Conservation (phyloP, 2,797 vertebrate species). For the Lemur catta region DNA sequence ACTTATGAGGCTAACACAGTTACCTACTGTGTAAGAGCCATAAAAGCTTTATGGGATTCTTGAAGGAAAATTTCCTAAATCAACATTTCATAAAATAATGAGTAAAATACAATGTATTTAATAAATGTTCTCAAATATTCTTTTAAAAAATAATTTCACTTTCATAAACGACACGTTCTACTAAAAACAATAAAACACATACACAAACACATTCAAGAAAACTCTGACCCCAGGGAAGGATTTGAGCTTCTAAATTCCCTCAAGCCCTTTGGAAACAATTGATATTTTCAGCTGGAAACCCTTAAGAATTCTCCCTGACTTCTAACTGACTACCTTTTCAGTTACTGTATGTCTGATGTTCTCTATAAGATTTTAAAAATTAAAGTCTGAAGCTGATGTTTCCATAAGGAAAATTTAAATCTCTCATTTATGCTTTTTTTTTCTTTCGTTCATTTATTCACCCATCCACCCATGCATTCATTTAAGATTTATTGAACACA, state of each 20-base stretch:
- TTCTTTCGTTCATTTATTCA: neutral
- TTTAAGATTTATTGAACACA: neutral
- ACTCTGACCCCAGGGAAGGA: neutral
- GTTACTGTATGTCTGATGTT: neutral
- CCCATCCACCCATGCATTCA: neutral
- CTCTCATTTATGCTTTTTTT: neutral
- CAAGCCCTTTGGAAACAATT: neutral
- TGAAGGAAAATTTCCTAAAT: neutral
- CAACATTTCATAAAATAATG: neutral
- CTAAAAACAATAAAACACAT: neutral
- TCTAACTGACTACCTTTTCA: neutral
- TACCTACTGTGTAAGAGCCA: neutral
- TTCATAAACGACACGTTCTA: neutral
- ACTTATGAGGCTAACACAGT: neutral
- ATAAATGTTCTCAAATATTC: conserved; percentile 10
- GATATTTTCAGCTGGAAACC: neutral
- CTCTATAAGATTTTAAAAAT: neutral
- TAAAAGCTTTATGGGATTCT: neutral
- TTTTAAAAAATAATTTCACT: conserved; percentile 26
- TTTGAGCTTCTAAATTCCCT: neutral
- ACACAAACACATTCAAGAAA: neutral
- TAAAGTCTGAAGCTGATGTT: neutral
- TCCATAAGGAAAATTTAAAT: neutral
- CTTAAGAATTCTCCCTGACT: neutral
- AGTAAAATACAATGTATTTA: neutral